Evolutionary conservation across 2,113 vertebrate genomes (phyloP), one percentile per base, ranked within the genome.

Genomic region (Dolichotis patagonum): DNA sequence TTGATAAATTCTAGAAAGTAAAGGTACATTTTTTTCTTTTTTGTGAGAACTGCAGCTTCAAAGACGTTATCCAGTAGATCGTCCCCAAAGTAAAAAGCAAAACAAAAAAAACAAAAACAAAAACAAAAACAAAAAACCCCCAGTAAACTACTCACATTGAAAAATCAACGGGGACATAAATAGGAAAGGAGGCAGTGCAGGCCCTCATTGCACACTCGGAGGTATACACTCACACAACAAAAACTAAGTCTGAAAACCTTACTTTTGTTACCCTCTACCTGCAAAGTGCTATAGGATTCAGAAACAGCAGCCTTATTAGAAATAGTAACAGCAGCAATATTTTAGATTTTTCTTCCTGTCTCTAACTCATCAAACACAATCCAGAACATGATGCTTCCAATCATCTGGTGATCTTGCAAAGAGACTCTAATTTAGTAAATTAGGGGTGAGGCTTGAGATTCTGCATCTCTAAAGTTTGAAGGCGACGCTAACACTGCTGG

Each of bases 71-170:
- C 41, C 28, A 71, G 0, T 16, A 52, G 54, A 24, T 14, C 82
- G 78, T 87, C 92, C 90, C 67, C 83, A 88, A 85, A 91, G 49
- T 52, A 54, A 95, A 69, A 52, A 69, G n/a, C n/a, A n/a, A n/a
- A n/a, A n/a, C n/a, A 19, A 52, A 52, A 52, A 52, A 52, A 10
- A 17, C n/a, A n/a, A n/a, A n/a, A n/a, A n/a, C n/a, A n/a, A n/a
- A n/a, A n/a, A n/a, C n/a, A n/a, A n/a, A n/a, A n/a, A n/a, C n/a
- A n/a, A n/a, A n/a, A n/a, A n/a, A n/a, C n/a, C n/a, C n/a, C n/a
- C n/a, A n/a, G 43, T 32, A 32, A 93, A 71, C 56, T 49, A 56
- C 2, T 63, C 32, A 67, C 65, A 69, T 22, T 43, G 49, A 77
- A 83, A 85, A 71, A 46, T 78, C 82, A 91, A 96, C 58, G 80